Percentiles rank a stretch among this genome's conserved stretches.
Evolutionary conservation across 2,888 invertebrate genomes (phyloP).

Genomic region (Papilio gigon): DNA sequence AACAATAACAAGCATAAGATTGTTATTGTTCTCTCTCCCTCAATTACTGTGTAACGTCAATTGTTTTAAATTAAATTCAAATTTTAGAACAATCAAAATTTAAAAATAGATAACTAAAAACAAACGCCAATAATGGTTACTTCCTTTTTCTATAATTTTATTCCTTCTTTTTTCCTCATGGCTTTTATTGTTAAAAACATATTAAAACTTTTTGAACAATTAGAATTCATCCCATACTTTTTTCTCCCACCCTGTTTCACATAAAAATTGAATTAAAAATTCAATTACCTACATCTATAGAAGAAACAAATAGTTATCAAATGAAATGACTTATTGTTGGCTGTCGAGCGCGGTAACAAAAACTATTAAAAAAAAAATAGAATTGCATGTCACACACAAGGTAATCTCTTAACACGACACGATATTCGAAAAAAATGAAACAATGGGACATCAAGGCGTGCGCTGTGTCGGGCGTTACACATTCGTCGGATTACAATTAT

Average conservation of each 20-base stretch:
- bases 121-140: no score
- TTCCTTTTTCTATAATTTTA: no score
- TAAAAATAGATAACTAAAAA: no score
- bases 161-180: no score
- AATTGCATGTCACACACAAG: conserved; percentile 3
- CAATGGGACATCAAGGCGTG: conserved; percentile 37
- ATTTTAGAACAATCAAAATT: no score
- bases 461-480: conserved; percentile 35
- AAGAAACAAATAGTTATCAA: conserved; percentile 1
- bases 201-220: no score
- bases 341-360: not conserved
- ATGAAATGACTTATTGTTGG: conserved; percentile 12
- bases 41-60: no score
- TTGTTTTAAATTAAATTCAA: no score
- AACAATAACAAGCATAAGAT: not conserved
- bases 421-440: conserved; percentile 15
- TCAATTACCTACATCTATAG: not conserved
- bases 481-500: conserved; percentile 50
- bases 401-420: conserved; percentile 4
- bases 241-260: not conserved
- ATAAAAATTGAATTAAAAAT: not conserved
- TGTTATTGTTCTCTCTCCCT: not conserved
- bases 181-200: no score
- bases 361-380: conserved; percentile 11
- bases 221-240: not conserved